phyloP scores from a whole-genome alignment of 2,797 vertebrate genomes.

The Meda fulgida region DNA sequence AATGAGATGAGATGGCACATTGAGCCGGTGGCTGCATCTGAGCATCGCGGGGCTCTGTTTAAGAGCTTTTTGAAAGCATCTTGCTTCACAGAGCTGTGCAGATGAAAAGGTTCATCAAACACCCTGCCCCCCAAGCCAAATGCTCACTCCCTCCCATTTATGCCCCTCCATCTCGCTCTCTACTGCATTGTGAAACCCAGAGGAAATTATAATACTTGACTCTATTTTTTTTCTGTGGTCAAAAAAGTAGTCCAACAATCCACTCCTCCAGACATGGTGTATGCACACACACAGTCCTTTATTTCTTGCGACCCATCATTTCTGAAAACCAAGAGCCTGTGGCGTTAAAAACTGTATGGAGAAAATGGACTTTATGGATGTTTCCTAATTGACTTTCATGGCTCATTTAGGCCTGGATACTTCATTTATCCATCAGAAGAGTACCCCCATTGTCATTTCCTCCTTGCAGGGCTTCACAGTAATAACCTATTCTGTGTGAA shows the following conservation, averaged over 20 bases:
- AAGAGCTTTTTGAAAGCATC: constrained; percentile 55
- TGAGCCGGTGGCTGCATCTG: constrained; percentile 54
- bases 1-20: constrained; percentile 34
- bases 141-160: constrained; percentile 24
- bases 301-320: background rate
- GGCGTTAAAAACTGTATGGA: constrained; percentile 30
- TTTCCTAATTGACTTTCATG: constrained; percentile 57
- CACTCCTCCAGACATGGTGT: constrained; percentile 38
- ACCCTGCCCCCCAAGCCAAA: constrained; percentile 33
- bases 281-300: constrained; percentile 19
- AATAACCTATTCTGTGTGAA: constrained; percentile 28
- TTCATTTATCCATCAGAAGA: constrained; percentile 48
- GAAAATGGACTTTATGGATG: constrained; percentile 48
- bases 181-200: constrained; percentile 45
- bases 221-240: constrained; percentile 2
- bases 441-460: constrained; percentile 39
- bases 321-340: constrained; percentile 39
- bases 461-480: constrained; percentile 16
- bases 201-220: constrained; percentile 51
- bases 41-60: constrained; percentile 54
- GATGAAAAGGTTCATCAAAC: constrained; percentile 61
- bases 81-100: constrained; percentile 44
- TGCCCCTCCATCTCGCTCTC: constrained; percentile 20
- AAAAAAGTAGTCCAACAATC: constrained; percentile 44
- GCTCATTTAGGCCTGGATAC: constrained; percentile 51